A percentile compares a stretch with the other conserved stretches of the same genome.
These are phyloP conservation scores for Aphrophora alni DNA, from an alignment of 2,888 invertebrate genomes.

Conservation along the genomic window DNA sequence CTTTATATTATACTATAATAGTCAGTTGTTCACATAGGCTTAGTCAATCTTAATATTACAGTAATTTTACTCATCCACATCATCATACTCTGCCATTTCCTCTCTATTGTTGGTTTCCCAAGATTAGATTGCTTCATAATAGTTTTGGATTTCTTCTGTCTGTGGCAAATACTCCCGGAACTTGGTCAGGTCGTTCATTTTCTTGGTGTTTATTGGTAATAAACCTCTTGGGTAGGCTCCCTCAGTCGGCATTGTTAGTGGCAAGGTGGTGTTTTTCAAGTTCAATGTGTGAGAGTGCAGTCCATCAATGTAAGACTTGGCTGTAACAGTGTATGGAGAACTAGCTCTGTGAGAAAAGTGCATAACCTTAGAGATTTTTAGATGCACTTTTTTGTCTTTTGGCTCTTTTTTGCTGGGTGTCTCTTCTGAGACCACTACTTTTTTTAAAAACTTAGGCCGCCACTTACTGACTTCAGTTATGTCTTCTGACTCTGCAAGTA, in stretches of 20 bases:
- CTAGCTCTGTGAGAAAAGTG: constrained; percentile 17
- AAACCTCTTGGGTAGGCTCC: constrained; percentile 24
- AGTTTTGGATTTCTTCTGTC: constrained; percentile 31
- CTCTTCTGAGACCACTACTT: constrained; percentile 21
- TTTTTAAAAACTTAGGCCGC: constrained; percentile 29
- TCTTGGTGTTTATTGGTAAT: constrained; percentile 16
- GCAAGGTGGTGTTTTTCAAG: neutral
- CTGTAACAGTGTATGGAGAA: neutral
- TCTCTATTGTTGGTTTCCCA: too few relatives aligned
- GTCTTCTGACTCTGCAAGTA: constrained; percentile 20
- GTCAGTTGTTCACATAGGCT: too few relatives aligned
- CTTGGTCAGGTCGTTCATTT: constrained; percentile 25
- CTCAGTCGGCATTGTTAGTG: constrained; percentile 12
- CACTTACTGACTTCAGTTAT: constrained; percentile 21
- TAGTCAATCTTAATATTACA: too few relatives aligned
- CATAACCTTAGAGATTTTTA: constrained; percentile 20
- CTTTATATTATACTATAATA: too few relatives aligned
- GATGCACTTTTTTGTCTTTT: constrained; percentile 21
- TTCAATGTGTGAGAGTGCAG: constrained; percentile 18
- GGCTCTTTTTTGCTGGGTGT: constrained; percentile 17
- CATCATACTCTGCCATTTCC: too few relatives aligned
- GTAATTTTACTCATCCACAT: neutral
- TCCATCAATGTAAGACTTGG: constrained; percentile 23
- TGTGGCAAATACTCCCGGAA: constrained; percentile 23
- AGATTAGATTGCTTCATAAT: too few relatives aligned